Evolutionary conservation across 2,888 invertebrate species (phyloP), one percentile per base, ranked within the genome.

Genomic region (Abscondita cerata): DNA sequence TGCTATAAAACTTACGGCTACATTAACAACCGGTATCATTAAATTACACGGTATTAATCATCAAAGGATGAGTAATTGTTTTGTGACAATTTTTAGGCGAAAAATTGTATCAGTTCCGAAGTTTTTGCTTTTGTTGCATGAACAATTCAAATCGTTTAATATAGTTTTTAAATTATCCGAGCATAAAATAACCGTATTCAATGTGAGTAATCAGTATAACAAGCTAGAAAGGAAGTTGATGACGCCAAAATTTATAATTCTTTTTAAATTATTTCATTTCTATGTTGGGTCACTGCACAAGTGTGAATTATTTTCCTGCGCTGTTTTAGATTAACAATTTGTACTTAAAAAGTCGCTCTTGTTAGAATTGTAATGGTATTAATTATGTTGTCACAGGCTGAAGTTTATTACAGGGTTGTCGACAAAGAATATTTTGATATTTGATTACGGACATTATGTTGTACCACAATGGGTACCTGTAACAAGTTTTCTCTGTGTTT

Each of bases 11-110:
- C 48, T 50, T 56, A 40, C 31, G 41, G 9, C 18, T 40, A 40
- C 44, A 50, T 57, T 57, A 57, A 57, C 57, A 44, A 33, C 13
- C 12, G n/a, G n/a, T 41, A 25, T 41, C 25, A 55, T 55, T 47
- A 18, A 34, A 33, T 38, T 8, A 36, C 19, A 15, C 36, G 20
- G 48, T 48, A 40, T 56, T 47, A 18, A 38, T 56, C 25, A 9
- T 48, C 25, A 50, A 34, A 56, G 33, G 13, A 16, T 19, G 25
- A 16, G 13, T 33, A 56, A 56, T 56, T 56, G 48, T 50, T 48
- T 56, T 13, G 48, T 56, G 47, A 53, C 11, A 19, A 13, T 52
- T 40, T 38, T 40, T 40, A 12, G 6, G 38, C 12, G 20, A 52
- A 16, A 11, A 12, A 40, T 12, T 13, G 12, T 13, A 40, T 40